These are phyloP conservation scores for Ariolimax columbianus DNA, from an alignment of 2,888 invertebrate genomes.

Conservation along the genomic window DNA sequence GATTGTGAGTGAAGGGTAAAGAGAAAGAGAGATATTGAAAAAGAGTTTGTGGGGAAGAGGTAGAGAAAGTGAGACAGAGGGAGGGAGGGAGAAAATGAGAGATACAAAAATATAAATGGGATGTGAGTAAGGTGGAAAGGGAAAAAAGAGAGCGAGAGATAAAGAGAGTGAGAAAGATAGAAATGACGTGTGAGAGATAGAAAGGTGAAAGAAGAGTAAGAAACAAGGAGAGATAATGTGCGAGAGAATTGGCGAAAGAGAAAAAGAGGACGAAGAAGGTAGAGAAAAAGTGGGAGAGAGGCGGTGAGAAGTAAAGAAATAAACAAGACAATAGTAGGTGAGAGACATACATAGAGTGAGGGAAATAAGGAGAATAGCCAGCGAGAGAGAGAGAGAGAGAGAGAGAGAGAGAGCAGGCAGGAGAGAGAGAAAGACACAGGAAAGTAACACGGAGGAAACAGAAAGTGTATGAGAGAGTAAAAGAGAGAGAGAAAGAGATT, in stretches of 20 bases:
- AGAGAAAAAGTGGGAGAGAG: too few relatives aligned
- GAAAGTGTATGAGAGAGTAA: too few relatives aligned
- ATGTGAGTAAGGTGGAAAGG: not conserved
- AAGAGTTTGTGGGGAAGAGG: conserved; percentile 6
- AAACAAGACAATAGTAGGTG: too few relatives aligned
- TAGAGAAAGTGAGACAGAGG: too few relatives aligned
- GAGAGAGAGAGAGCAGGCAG: not conserved
- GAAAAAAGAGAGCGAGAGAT: too few relatives aligned
- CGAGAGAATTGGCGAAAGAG: too few relatives aligned
- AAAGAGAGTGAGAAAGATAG: too few relatives aligned
- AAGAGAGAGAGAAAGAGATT: too few relatives aligned
- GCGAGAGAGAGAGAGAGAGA: not conserved
- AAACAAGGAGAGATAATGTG: not conserved
- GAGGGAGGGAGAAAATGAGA: conserved; percentile 21
- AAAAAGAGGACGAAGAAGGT: too few relatives aligned
- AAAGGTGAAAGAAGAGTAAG: conserved; percentile 23
- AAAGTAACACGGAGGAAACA: too few relatives aligned
- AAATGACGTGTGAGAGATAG: not conserved
- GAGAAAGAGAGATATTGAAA: not conserved
- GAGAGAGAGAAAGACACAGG: not conserved
- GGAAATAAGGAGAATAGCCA: conserved; percentile 1
- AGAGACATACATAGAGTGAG: not conserved
- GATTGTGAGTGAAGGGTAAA: not conserved
- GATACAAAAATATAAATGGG: not conserved
- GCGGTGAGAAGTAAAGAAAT: too few relatives aligned